Evolutionary conservation across 1,140 invertebrate species (phyloP).

Genomic region (Anadara kagoshimensis): DNA sequence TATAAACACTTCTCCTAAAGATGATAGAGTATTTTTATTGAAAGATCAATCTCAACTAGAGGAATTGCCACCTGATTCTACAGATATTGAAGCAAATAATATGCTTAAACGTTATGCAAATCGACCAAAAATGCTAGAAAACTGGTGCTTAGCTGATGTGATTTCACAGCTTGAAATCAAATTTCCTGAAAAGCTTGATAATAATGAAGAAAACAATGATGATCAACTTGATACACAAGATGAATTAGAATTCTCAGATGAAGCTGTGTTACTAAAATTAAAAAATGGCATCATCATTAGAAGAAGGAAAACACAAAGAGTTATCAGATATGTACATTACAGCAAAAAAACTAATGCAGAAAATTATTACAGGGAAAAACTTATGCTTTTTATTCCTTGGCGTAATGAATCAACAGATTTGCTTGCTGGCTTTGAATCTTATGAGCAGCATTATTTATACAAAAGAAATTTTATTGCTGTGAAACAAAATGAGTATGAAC

Average conservation of each 20-base stretch:
- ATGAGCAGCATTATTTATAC: background rate
- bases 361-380: slow-evolving; percentile 34
- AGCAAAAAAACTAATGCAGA: slow-evolving; percentile 23
- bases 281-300: slow-evolving; percentile 42
- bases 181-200: slow-evolving; percentile 16
- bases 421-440: background rate
- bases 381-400: slow-evolving; percentile 36
- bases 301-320: slow-evolving; percentile 20
- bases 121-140: slow-evolving; percentile 24
- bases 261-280: background rate
- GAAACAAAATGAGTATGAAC: slow-evolving; percentile 12
- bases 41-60: slow-evolving; percentile 26
- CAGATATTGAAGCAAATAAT: slow-evolving; percentile 35
- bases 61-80: slow-evolving; percentile 21
- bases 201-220: slow-evolving; percentile 27
- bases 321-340: slow-evolving; percentile 34
- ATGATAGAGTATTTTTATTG: slow-evolving; percentile 35
- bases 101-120: slow-evolving; percentile 31
- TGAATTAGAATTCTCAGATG: background rate
- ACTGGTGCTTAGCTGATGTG: slow-evolving; percentile 37
- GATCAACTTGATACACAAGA: slow-evolving; percentile 15
- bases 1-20: slow-evolving; percentile 36
- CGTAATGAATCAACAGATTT: slow-evolving; percentile 32
- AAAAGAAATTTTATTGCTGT: background rate
- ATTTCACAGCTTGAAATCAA: slow-evolving; percentile 34